Conservation (phyloP, 2,113 vertebrate species). For the Sisor rabdophorus region DNA sequence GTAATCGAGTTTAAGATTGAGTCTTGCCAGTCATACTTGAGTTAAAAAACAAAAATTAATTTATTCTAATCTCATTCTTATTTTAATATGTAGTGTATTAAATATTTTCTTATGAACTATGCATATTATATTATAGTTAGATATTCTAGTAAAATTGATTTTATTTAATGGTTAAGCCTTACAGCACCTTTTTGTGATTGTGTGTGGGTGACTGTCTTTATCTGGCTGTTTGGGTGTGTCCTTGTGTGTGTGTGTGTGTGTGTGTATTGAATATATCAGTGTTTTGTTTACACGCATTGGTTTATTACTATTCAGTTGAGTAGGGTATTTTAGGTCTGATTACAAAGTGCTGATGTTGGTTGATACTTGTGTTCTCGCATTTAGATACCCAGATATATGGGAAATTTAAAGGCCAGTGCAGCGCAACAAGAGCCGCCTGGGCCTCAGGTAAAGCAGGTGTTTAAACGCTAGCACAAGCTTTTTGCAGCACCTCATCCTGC, state of each 20-base stretch:
- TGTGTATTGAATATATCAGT: not conserved
- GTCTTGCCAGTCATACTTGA: too few species aligned
- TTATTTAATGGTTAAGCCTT: not conserved
- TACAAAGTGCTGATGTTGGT: slow-evolving; percentile 20
- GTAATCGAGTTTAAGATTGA: too few species aligned
- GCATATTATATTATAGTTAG: too few species aligned
- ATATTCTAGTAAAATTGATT: not conserved
- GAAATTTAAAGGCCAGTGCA: slow-evolving; percentile 55
- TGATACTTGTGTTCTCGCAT: slow-evolving; percentile 59
- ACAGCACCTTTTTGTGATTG: not conserved
- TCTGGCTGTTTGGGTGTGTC: not conserved
- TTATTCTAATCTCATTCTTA: too few species aligned
- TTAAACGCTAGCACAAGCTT: not conserved
- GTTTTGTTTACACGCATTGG: not conserved
- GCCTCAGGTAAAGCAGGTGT: slow-evolving; percentile 58
- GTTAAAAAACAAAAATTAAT: too few species aligned
- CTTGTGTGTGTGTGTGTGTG: not conserved
- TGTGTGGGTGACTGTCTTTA: not conserved
- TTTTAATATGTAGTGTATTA: too few species aligned
- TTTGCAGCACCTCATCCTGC: slow-evolving; percentile 34
- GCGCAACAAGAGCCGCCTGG: slow-evolving; percentile 54
- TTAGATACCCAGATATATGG: slow-evolving; percentile 69
- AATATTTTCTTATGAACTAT: too few species aligned
- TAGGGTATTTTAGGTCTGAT: not conserved
- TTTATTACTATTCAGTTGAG: not conserved